Conservation (phyloP, 2,888 invertebrate species). For the Ichneumoninae sp. region DNA sequence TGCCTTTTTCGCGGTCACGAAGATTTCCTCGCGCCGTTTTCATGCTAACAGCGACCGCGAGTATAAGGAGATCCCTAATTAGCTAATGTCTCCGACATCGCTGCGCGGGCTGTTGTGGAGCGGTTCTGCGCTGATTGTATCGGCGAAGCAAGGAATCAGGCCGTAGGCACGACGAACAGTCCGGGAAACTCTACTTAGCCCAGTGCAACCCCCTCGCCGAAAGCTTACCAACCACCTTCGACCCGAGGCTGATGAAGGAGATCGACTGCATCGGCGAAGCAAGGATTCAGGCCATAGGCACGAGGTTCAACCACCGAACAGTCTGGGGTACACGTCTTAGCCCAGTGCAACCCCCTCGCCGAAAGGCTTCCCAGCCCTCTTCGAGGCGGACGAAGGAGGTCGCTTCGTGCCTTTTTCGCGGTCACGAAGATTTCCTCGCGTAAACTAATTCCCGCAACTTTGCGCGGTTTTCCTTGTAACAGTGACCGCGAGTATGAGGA, state of each 20-base stretch:
- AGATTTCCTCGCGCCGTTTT: conserved; percentile 15
- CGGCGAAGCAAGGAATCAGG: conserved; percentile 2
- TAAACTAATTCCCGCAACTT: not conserved
- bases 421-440: conserved; percentile 29
- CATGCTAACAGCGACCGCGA: not conserved
- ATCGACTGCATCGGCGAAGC: not conserved
- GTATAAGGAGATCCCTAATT: conserved; percentile 59
- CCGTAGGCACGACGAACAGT: not conserved
- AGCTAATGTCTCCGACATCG: conserved; percentile 65
- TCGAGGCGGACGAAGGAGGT: not conserved
- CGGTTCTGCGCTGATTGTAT: not conserved
- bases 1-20: conserved; percentile 21
- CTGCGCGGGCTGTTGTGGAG: not conserved
- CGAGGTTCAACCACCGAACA: conserved; percentile 2
- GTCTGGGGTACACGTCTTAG: conserved; percentile 12
- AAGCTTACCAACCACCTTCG: conserved; percentile 8
- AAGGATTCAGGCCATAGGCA: not conserved
- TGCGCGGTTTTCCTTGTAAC: not conserved
- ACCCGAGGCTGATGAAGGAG: not conserved
- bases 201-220: conserved; percentile 12
- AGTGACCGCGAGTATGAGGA: not conserved
- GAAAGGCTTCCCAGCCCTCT: not conserved
- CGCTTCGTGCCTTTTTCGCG: conserved; percentile 10
- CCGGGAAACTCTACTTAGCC: conserved; percentile 24
- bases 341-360: conserved; percentile 3